Evolutionary conservation across 2,888 invertebrate species (phyloP).

Genomic region (Sinohyriopsis cumingii): DNA sequence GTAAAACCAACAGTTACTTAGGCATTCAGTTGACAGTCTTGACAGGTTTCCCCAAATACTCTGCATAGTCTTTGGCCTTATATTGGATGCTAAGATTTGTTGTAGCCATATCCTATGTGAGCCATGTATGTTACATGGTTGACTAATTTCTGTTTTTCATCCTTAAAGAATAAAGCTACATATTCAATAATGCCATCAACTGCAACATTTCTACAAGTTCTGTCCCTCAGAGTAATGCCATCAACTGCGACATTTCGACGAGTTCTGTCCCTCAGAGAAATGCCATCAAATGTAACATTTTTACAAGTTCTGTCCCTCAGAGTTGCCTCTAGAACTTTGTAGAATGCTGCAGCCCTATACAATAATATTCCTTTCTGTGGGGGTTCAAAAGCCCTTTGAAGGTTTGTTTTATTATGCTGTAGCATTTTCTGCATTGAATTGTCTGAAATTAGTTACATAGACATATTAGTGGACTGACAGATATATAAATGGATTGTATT

Average conservation of each 20-base stretch:
- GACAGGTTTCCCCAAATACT: slow-evolving; percentile 1
- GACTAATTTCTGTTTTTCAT: slow-evolving; percentile 6
- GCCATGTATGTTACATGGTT: slow-evolving; percentile 9
- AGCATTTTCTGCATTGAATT: neutral
- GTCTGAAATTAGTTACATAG: no score
- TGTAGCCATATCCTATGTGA: slow-evolving; percentile 9
- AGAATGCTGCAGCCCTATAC: slow-evolving; percentile 5
- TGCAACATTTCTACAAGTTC: neutral
- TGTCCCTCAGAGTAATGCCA: slow-evolving; percentile 6
- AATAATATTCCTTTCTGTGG: slow-evolving; percentile 3
- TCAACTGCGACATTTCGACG: no score
- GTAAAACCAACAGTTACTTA: slow-evolving; percentile 9
- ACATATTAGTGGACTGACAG: no score
- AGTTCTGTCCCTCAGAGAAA: slow-evolving; percentile 3
- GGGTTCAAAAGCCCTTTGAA: no score
- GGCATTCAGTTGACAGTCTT: slow-evolving; percentile 1
- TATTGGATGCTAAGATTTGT: neutral
- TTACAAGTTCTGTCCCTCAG: neutral
- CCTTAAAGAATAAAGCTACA: neutral
- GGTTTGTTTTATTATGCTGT: slow-evolving; percentile 3
- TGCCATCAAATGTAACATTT: slow-evolving; percentile 1
- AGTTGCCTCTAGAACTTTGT: neutral
- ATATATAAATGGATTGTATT: no score
- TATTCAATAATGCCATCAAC: slow-evolving; percentile 3
- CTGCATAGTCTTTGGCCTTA: slow-evolving; percentile 10